phyloP scores from a whole-genome alignment of 2,797 vertebrate genomes.

The Peromyscus aztecus region DNA sequence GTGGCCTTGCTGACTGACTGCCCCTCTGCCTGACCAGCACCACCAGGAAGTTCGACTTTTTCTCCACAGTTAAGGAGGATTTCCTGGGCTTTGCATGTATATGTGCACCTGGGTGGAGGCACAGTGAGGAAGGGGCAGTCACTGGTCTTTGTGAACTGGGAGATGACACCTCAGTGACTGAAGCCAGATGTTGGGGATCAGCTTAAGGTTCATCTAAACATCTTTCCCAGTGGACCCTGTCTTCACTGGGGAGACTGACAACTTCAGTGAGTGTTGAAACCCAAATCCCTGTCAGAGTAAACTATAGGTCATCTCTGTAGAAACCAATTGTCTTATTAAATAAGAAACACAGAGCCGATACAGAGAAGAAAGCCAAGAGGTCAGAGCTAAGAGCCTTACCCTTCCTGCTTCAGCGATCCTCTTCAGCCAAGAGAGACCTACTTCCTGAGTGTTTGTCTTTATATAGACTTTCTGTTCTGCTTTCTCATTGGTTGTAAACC shows the following conservation, averaged over 20 bases:
- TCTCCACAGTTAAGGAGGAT: slow-evolving; percentile 42
- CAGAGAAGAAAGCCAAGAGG: too few species aligned
- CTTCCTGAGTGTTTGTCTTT: too few species aligned
- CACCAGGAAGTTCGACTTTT: slow-evolving; percentile 35
- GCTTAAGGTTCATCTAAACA: not conserved
- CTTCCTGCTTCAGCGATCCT: too few species aligned
- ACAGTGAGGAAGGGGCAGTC: not conserved
- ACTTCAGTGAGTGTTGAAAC: not conserved
- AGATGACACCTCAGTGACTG: not conserved
- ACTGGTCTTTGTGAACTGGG: slow-evolving; percentile 1
- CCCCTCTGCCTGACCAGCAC: not conserved
- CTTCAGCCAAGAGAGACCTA: too few species aligned
- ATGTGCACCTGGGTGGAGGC: not conserved
- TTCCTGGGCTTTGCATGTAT: not conserved
- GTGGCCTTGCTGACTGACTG: not conserved
- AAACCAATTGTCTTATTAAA: too few species aligned
- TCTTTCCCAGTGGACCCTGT: not conserved
- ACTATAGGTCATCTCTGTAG: not conserved
- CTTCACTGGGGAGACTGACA: not conserved
- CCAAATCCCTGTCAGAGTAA: not conserved
- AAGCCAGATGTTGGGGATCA: not conserved
- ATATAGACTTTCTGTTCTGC: too few species aligned
- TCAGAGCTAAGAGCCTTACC: too few species aligned
- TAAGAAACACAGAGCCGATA: too few species aligned
- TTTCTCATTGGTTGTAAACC: too few species aligned